phyloP scores from a whole-genome alignment of 2,888 invertebrate genomes.

The Odontomyia ornata region DNA sequence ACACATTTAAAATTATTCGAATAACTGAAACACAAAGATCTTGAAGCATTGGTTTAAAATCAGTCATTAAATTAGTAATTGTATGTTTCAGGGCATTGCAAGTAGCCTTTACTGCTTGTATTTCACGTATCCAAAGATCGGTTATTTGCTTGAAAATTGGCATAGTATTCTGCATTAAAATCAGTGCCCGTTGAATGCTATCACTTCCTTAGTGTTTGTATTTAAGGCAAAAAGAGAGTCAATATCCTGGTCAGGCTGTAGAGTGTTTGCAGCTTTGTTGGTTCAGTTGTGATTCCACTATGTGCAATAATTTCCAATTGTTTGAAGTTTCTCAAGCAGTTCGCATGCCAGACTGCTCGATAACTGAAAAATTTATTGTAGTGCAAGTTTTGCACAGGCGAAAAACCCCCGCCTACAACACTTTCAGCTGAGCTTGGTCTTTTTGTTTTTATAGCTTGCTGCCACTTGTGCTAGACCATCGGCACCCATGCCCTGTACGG shows the following conservation, averaged over 20 bases:
- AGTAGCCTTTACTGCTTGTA: slow-evolving; percentile 75
- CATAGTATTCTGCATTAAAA: slow-evolving; percentile 71
- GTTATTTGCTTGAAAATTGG: slow-evolving; percentile 71
- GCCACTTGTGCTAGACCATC: too few species aligned
- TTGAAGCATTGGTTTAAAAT: slow-evolving; percentile 73
- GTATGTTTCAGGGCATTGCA: slow-evolving; percentile 79
- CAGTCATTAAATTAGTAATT: slow-evolving; percentile 75
- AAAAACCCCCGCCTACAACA: too few species aligned
- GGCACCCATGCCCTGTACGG: too few species aligned
- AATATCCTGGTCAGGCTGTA: slow-evolving; percentile 75
- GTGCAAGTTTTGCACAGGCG: too few species aligned
- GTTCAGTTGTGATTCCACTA: slow-evolving; percentile 64
- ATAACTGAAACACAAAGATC: slow-evolving; percentile 75
- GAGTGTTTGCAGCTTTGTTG: slow-evolving; percentile 67
- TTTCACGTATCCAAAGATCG: slow-evolving; percentile 71
- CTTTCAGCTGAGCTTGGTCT: too few species aligned
- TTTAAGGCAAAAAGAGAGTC: slow-evolving; percentile 71
- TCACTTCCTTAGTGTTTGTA: slow-evolving; percentile 64
- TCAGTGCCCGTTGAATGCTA: slow-evolving; percentile 66
- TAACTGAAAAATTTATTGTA: too few species aligned
- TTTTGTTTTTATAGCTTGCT: too few species aligned
- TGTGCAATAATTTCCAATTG: slow-evolving; percentile 69
- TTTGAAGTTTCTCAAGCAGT: too few species aligned
- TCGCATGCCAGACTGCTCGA: too few species aligned
- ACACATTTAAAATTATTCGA: slow-evolving; percentile 73